Evolutionary conservation across 2,113 vertebrate species (phyloP), one percentile per base, ranked within the genome.

Genomic region (Myrmophylax atrothorax): DNA sequence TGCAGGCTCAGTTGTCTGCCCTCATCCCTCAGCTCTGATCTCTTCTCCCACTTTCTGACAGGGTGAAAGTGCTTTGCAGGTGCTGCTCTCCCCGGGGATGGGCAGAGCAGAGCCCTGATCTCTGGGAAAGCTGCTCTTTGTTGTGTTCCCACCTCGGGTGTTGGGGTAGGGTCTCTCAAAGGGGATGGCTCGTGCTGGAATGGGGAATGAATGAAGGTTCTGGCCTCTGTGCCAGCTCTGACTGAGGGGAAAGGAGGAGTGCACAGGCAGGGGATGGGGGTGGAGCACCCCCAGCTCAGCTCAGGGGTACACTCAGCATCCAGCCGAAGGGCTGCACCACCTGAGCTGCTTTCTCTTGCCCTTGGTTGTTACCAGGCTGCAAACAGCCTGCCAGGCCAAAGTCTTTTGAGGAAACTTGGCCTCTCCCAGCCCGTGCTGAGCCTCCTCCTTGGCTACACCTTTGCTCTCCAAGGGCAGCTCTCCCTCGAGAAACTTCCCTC

Each of bases 361-460:
- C 79, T 88, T 76, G 66, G 62, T 14, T 55, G 37, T 20, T 88
- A 37, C 83, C 19, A 22, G 55, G 62, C 81, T 91, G 67, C 31
- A 14, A 91, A 70, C 11, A 56, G 46, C 14, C 24, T 63, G 42
- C 56, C 73, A 68, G 87, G 73, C 77, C 66, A 18, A 31, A 93
- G 68, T 46, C 94, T 94, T 94, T 96, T 96, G 95, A 96, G 96
- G 96, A 96, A 96, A 92, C 86, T 46, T 89, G 92, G 88, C 90
- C 82, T 92, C 40, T 63, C 64, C 74, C 0, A 9, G 95, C 94
- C 84, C 80, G 67, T 12, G 2, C 96, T 37, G 63, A 90, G 90
- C 94, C 49, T 28, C 4, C 79, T 31, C 26, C 79, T 78, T 40
- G 89, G 83, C 93, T 84, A 42, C 22, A 6, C 95, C 94, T 92